Percentiles rank a stretch among this genome's conserved stretches.
These are phyloP conservation scores for Petrocephalus sullivani DNA, from an alignment of 2,797 vertebrate species.

Conservation along the genomic window DNA sequence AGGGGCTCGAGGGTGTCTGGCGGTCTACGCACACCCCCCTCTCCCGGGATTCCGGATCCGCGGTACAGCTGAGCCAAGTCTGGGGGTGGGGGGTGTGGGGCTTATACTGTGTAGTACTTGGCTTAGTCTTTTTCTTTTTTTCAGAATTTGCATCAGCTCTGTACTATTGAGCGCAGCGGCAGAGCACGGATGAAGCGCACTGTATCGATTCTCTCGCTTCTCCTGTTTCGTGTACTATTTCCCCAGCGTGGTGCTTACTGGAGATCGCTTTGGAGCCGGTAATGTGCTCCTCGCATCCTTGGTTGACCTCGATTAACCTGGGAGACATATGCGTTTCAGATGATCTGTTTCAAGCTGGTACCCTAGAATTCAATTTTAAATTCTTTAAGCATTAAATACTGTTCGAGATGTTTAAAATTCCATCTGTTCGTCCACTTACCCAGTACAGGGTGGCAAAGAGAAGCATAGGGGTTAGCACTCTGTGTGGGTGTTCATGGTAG, in stretches of 20 bases:
- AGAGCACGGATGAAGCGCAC: not conserved
- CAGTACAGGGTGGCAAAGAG: not conserved
- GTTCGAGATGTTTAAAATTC: not conserved
- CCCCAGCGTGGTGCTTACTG: not conserved
- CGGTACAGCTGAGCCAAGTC: not conserved
- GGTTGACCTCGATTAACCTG: not conserved
- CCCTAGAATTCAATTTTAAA: not conserved
- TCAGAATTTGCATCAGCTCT: not conserved
- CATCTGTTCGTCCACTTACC: not conserved
- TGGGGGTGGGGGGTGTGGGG: not conserved
- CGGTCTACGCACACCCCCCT: not conserved
- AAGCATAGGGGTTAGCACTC: not conserved
- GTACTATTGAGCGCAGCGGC: not conserved
- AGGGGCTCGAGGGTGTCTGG: not conserved
- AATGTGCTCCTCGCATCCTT: not conserved
- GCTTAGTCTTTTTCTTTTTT: not conserved
- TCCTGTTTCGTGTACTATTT: not conserved
- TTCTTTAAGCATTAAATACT: not conserved
- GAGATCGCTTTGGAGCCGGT: not conserved
- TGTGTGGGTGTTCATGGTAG: not conserved
- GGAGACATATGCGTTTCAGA: not conserved
- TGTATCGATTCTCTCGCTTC: not conserved
- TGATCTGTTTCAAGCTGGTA: not conserved
- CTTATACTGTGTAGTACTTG: not conserved
- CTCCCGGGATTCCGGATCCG: not conserved